Evolutionary conservation across 2,888 invertebrate genomes (phyloP), one percentile per base, ranked within the genome.

Genomic region (Tipula confusa): DNA sequence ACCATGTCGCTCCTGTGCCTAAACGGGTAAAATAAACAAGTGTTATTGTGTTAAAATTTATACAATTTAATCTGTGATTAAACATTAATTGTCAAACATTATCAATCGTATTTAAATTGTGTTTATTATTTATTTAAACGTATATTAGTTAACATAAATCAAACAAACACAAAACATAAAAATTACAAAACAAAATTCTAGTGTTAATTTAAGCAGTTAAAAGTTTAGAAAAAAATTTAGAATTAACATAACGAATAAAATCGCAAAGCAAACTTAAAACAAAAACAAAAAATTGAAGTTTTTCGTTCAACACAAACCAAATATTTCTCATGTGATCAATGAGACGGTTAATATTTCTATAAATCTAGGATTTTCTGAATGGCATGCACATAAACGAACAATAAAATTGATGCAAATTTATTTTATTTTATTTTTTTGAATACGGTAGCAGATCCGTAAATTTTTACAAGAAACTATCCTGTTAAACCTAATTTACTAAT

Each of bases 1-100:
- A 33, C 98, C 97, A 90, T 99, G 97, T 84, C 96, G 92, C 90
- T 97, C 97, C 91, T 97, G 97, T 86, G 96, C 97, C 97, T 96
- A 89, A 86, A 64, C 24, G 64, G 7, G 24, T 33, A 9, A 43
- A 43, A 15, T 15, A 43, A 43, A 33, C 6, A 33, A 33, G 0
- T 64, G 64, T 2, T 24, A 1, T 24, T 64, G 0, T 24, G 64
- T 64, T 64, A 24, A 64, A 64, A 64, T 64, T 64, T 15, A 15
- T 64, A 33, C n/a, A 15, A 82, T 29, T 82, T 82, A 31, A 15
- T 81, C 29, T n/a, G n/a, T 82, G 11, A 18, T 33, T 33, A 11
- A 15, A 82, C 31, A n/a, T 33, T 33, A 33, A 11, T 82, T 33
- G 6, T 29, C 11, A 81, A 81, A 81, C 33, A 24, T 36, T 24